Conservation (phyloP, 2,113 vertebrate species). For the Brachypodius melanocephalos region DNA sequence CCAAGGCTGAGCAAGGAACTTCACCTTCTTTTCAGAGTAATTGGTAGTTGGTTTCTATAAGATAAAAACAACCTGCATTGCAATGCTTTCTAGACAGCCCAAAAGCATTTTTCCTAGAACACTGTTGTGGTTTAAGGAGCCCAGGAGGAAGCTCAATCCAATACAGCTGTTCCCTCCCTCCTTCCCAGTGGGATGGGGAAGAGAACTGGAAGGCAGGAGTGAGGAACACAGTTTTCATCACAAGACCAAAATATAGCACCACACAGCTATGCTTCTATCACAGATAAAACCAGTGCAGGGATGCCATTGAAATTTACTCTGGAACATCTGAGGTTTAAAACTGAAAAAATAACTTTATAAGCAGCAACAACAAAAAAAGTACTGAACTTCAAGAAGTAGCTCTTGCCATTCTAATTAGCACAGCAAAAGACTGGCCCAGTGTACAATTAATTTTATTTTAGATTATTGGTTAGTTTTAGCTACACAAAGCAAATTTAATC, state of each 20-base stretch:
- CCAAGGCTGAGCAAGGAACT: not conserved
- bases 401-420: not conserved
- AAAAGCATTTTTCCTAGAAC: not conserved
- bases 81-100: not conserved
- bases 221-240: not conserved
- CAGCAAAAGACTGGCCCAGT: not conserved
- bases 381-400: not conserved
- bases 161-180: not conserved
- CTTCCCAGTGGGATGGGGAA: not conserved
- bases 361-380: not conserved
- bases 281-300: not conserved
- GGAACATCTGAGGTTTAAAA: not conserved
- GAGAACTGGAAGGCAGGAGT: not conserved
- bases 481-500: not conserved
- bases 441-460: not conserved
- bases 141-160: not conserved
- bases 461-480: not conserved
- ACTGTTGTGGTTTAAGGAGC: not conserved
- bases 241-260: not conserved
- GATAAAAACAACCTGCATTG: not conserved
- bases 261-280: not conserved
- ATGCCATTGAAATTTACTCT: not conserved
- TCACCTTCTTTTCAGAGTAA: not conserved
- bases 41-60: not conserved
- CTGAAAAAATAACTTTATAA: not conserved